Evolutionary conservation across 2,113 vertebrate species (phyloP).

Genomic region (Chlamydotis undulata): DNA sequence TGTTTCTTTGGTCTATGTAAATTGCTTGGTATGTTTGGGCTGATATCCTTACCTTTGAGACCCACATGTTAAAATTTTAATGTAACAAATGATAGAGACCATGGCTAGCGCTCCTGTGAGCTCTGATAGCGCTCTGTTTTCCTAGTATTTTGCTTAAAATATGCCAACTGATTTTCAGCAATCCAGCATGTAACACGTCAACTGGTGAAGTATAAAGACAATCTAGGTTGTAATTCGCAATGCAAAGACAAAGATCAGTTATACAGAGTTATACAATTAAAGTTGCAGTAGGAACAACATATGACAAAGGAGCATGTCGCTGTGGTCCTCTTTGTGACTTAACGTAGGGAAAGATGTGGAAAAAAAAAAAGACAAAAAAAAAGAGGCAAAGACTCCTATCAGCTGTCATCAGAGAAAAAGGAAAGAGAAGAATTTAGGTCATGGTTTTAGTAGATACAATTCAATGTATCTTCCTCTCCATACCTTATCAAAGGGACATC

Average conservation of each 20-base stretch:
- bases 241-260: neutral
- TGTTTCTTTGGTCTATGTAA: neutral
- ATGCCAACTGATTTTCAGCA: neutral
- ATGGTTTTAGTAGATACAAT: neutral
- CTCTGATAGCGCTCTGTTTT: neutral
- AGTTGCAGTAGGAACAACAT: neutral
- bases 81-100: neutral
- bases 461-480: neutral
- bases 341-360: neutral
- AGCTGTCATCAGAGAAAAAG: neutral
- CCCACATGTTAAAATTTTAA: neutral
- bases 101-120: neutral
- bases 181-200: neutral
- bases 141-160: neutral
- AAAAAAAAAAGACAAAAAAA: neutral
- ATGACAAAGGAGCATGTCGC: rapidly evolving
- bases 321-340: neutral
- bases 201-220: neutral
- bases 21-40: neutral
- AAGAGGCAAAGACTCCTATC: neutral
- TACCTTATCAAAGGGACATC: neutral
- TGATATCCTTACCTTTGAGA: neutral
- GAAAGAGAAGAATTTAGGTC: neutral
- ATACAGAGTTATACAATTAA: neutral
- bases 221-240: neutral